Base-by-base conservation (phyloP, 1,140 invertebrate genomes). In the Maniola jurtina region DNA sequence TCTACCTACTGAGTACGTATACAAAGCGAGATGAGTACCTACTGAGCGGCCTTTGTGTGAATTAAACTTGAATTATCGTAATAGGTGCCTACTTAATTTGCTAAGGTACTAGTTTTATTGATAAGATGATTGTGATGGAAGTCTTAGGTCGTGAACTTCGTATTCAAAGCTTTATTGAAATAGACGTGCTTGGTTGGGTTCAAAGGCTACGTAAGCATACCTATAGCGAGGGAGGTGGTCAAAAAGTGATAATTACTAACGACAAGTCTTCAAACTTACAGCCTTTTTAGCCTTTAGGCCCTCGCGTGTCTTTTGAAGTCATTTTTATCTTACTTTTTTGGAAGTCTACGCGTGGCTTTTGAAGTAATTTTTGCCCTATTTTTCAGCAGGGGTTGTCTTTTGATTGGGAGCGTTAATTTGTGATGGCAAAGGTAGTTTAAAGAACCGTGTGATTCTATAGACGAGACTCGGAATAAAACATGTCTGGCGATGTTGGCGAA, bases 351-450 rank as follows among this genome's bases (percentile, higher is more conserved):
- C 48, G 15, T 52, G 15, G 14, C 48, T 52, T 52, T 50, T 35
- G 34, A 61, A 61, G 61, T 8, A 40, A 40, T 34, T 52, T 52
- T 52, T 52, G 48, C 48, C 48, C 48, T 52, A 52, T 52, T 52
- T 48, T 52, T 52, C 48, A 45, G 48, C 15, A 52, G 48, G 48
- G 48, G 48, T 52, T 52, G 48, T 52, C 48, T 52, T 52, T 52
- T 52, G 48, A 52, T 52, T 52, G 48, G 48, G 48, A 52, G 48
- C 48, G 48, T 52, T 52, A 52, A 52, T 52, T 52, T 52, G 48
- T 25, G 48, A 52, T 52, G 48, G 48, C 48, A 52, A 52, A 52
- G 48, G 48, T 52, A 52, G 48, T 25, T 52, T 52, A 52, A 52
- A 52, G 48, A 52, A 52, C 48, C 48, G 48, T 52, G 15, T 52